Evolutionary conservation across 35 echinoderm and acorn worm species (phyloP).

Genomic region (Ophioderma brevispina): DNA sequence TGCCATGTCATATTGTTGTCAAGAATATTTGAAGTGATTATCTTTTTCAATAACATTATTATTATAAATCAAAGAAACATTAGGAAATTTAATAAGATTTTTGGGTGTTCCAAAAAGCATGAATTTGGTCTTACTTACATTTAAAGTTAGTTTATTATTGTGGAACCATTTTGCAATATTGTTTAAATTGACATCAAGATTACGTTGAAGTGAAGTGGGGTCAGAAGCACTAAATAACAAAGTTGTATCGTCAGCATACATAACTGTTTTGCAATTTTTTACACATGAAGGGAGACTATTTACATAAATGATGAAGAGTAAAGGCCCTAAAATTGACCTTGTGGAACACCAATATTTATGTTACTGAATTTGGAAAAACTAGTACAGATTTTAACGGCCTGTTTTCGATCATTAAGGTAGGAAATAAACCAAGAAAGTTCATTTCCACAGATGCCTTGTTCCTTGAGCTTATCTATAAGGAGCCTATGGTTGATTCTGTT

Average conservation of each 20-base stretch:
- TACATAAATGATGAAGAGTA: too few relatives aligned
- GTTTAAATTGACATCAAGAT: background rate
- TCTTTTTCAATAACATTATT: background rate
- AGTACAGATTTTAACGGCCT: too few relatives aligned
- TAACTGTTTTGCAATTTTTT: constrained; percentile 8
- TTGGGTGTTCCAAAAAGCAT: constrained; percentile 7
- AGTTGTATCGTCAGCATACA: background rate
- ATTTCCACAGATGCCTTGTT: too few relatives aligned
- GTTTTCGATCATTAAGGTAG: too few relatives aligned
- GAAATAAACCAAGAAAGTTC: too few relatives aligned
- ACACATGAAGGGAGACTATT: background rate
- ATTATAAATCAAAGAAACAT: background rate
- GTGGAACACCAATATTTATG: too few relatives aligned
- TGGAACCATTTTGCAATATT: background rate
- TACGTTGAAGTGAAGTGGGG: background rate
- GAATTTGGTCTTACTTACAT: constrained; percentile 15
- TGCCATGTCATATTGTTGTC: background rate
- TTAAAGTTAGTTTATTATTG: constrained; percentile 11
- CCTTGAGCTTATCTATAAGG: too few relatives aligned
- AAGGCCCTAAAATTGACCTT: too few relatives aligned
- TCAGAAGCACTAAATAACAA: background rate
- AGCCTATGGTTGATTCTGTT: too few relatives aligned
- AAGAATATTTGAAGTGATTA: constrained; percentile 1
- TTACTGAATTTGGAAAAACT: too few relatives aligned
- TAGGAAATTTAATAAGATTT: background rate